These are phyloP conservation scores for Agonopterix arenella DNA, from an alignment of 2,888 invertebrate genomes.

Conservation along the genomic window DNA sequence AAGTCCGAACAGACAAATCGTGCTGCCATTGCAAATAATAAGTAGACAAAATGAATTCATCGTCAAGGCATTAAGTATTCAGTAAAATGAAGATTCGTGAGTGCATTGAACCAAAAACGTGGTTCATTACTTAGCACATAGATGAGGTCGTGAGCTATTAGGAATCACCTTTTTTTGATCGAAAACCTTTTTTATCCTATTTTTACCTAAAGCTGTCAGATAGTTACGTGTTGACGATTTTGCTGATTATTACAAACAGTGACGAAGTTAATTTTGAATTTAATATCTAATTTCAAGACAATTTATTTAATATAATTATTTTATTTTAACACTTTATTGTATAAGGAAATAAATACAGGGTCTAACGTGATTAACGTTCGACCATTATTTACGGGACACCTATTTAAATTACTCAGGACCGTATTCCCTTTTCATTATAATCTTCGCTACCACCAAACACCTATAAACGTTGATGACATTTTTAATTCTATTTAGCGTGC, in stretches of 20 bases:
- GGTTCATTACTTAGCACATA: constrained; percentile 65
- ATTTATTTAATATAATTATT: no score
- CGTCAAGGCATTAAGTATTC: constrained; percentile 53
- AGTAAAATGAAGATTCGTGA: constrained; percentile 62
- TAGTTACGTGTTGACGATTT: constrained; percentile 38
- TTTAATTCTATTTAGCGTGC: no score
- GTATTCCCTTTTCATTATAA: no score
- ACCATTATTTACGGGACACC: no score
- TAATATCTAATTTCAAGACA: no score
- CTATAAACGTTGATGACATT: no score
- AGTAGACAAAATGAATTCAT: constrained; percentile 50
- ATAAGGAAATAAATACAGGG: no score
- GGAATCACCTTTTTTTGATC: constrained; percentile 51
- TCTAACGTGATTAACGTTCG: no score
- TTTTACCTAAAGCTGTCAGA: constrained; percentile 44
- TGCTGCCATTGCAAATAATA: constrained; percentile 44
- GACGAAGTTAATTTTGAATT: not conserved
- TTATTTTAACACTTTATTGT: no score
- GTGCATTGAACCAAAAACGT: constrained; percentile 74
- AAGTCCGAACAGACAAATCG: constrained; percentile 29
- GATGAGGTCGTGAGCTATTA: constrained; percentile 45
- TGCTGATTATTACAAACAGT: constrained; percentile 25
- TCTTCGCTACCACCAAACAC: no score
- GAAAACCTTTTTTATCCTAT: constrained; percentile 41
- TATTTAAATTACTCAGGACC: no score